Conservation (phyloP, 2,113 vertebrate genomes). For the Odontophorus gujanensis region DNA sequence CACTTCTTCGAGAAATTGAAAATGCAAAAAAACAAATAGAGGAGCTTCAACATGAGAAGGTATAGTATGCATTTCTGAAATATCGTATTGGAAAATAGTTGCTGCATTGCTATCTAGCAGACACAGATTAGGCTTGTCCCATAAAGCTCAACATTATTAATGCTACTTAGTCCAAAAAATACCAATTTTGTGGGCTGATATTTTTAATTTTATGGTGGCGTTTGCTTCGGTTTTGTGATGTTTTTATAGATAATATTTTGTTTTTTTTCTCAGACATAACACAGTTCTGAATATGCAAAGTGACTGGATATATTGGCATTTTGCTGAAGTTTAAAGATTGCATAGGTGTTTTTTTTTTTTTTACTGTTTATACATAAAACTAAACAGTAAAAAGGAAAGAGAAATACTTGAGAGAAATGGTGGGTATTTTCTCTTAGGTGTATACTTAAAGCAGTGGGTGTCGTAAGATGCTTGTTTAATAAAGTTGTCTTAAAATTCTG, state of each 20-base stretch:
- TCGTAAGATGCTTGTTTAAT: background rate
- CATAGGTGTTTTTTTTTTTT: background rate
- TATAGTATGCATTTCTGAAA: constrained; percentile 31
- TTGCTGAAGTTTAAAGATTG: background rate
- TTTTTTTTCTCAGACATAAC: background rate
- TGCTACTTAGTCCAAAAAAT: background rate
- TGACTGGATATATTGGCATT: background rate
- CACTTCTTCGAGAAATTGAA: constrained; percentile 92
- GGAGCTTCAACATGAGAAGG: constrained; percentile 96
- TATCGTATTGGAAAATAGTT: background rate
- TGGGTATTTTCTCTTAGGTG: background rate
- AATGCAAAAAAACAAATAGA: constrained; percentile 93
- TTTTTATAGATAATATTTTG: background rate
- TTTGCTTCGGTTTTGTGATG: background rate
- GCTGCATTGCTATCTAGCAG: background rate
- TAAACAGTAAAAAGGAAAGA: background rate
- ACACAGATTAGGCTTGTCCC: background rate
- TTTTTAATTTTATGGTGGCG: background rate
- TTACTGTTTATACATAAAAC: background rate
- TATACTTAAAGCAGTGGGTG: background rate
- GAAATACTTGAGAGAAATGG: background rate
- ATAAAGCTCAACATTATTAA: background rate
- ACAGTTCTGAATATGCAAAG: background rate
- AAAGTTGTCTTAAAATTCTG: background rate
- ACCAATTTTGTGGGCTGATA: background rate